Base-by-base conservation (phyloP, 2,113 vertebrate species). In the Seriola aureovittata region DNA sequence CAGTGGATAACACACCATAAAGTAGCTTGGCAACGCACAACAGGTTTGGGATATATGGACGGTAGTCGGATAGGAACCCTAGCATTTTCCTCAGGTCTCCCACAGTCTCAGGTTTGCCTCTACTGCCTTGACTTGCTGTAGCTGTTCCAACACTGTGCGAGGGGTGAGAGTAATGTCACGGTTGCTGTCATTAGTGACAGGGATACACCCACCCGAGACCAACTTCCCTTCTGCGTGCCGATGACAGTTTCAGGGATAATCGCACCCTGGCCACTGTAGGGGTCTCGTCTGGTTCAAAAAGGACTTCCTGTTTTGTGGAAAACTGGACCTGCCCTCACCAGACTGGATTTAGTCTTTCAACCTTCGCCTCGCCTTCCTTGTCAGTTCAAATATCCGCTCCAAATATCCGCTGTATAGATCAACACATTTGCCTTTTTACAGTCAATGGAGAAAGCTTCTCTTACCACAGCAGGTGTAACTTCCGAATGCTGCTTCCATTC, bases 391-490 rank as follows among this genome's bases (percentile, higher is more conserved):
- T 23, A 0, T 46, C 44, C 69, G 8, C 3, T 29, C 29, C 29
- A 29, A 29, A 29, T 29, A 29, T 29, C 29, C 29, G 78, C 63
- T 4, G 44, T 0, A 12, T 67, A 40, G 0, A 72, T 73, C 2
- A 78, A 7, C 17, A 34, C 34, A 9, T 78, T 4, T 21, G 62
- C 21, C 5, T 64, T 74, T 32, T 80, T 80, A 40, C 48, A 70
- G 29, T 80, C 64, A 32, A 71, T 38, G 10, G 77, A 70, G 17
- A 76, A 80, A 10, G 66, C 42, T 12, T 85, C 66, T 40, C 21
- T 34, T 23, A 76, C 67, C 16, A 59, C 32, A 14, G 29, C 50
- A 52, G 38, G 12, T n/a, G 42, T 62, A 3, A 63, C 32, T 5
- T 63, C n/a, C 12, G 70, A 55, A 1, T 84, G 62, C 0, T 75